Evolutionary conservation across 2,113 vertebrate genomes (phyloP), one percentile per base, ranked within the genome.

Genomic region (Mus pahari): DNA sequence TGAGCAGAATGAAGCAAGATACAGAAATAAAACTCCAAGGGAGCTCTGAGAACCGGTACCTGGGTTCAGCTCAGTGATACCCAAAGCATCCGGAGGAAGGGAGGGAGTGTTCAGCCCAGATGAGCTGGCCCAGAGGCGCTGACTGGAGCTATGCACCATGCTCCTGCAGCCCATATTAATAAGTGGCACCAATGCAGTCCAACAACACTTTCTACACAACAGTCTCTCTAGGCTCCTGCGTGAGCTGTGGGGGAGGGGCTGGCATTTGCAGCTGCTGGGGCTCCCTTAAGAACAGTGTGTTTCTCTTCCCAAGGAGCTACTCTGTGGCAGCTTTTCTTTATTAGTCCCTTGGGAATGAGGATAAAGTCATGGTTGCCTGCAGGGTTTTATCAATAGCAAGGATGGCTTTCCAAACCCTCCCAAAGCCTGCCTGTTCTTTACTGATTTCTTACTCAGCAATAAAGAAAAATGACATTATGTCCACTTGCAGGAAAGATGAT

Each of bases 21-120:
- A 64, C 77, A 93, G 79, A 87, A n/a, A 42, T 9, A 86, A 79
- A 83, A 84, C 20, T 62, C 89, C 70, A 68, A 48, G 75, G 14
- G n/a, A 84, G 14, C 36, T 36, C 50, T 24, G 64, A 83, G n/a
- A 39, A 31, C 60, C 11, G 11, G 20, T 28, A 14, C 5, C 45
- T 19, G 50, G 53, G 12, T 86, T 26, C 62, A 26, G 9, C 8
- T 39, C 74, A 26, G 11, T 33, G 73, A 74, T 42, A 17, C 64
- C 71, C 16, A 87, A 74, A 62, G 77, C 39, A 7, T 2, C 31
- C 66, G 50, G 31, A 82, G 48, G 26, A 48, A 68, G 48, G 8
- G 60, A n/a, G 45, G 14, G 0, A 7, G 2, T 3, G 10, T 19
- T 28, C 14, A 55, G n/a, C 42, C 45, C 55, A 24, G n/a, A 50